phyloP scores from a whole-genome alignment of 2,797 vertebrate species.

The Lepilemur ruficaudatus region DNA sequence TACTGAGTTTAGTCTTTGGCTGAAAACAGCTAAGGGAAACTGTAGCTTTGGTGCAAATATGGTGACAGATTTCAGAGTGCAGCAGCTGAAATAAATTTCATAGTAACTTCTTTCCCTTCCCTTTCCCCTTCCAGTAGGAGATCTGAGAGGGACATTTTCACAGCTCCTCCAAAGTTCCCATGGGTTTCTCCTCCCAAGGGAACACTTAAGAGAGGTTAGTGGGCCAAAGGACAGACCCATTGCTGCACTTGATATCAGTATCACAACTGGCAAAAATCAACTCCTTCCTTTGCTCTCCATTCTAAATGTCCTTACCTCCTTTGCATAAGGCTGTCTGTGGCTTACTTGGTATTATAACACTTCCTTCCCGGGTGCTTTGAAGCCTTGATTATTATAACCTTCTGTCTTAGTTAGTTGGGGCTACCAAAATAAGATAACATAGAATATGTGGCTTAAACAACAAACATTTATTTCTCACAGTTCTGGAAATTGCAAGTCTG shows the following conservation, averaged over 20 bases:
- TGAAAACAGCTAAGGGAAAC: background rate
- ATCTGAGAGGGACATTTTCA: too few species aligned
- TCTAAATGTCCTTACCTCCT: background rate
- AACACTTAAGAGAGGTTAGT: background rate
- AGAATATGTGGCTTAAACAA: background rate
- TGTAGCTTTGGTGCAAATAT: background rate
- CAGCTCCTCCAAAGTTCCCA: background rate
- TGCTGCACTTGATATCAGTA: background rate
- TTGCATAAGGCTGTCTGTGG: too few species aligned
- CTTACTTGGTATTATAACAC: background rate
- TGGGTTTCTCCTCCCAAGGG: background rate
- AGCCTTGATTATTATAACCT: background rate
- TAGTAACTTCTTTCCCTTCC: too few species aligned
- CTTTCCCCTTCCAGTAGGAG: background rate
- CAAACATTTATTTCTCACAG: background rate
- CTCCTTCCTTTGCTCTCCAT: background rate
- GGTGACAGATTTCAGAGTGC: background rate
- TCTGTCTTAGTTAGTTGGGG: background rate
- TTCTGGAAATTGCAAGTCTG: background rate
- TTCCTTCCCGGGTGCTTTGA: background rate
- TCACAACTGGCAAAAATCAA: background rate
- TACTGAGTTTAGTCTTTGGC: background rate
- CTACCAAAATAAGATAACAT: background rate
- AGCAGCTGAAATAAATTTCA: background rate
- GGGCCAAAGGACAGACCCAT: background rate